A percentile compares a stretch with the other conserved stretches of the same genome.
Evolutionary conservation across 2,113 vertebrate genomes (phyloP).

Genomic region (Neofelis nebulosa): DNA sequence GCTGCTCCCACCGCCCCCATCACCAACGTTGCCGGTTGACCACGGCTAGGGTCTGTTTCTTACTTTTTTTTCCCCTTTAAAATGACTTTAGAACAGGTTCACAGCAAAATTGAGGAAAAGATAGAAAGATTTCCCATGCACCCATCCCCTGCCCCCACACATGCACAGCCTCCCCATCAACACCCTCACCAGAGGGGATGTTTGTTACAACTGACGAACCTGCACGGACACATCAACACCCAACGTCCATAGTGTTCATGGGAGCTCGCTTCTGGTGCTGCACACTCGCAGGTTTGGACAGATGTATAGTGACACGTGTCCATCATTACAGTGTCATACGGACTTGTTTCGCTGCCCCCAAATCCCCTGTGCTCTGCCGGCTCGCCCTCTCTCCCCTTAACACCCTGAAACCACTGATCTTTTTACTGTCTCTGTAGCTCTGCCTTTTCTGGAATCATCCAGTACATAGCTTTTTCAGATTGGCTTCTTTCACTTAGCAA

Average conservation of each 20-base stretch:
- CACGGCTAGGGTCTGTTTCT: neutral
- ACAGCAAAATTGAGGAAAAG: neutral
- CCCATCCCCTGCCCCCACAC: too few species aligned
- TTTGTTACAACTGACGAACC: neutral
- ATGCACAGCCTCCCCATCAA: neutral
- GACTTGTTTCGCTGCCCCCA: neutral
- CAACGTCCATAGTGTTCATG: neutral
- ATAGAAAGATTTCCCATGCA: neutral
- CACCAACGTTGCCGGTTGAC: rapidly evolving
- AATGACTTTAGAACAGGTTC: neutral
- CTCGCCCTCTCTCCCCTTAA: neutral
- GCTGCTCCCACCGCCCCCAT: too few species aligned
- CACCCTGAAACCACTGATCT: neutral
- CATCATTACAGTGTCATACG: neutral
- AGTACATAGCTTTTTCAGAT: neutral
- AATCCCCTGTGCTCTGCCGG: neutral
- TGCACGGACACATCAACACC: neutral
- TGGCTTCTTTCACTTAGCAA: neutral
- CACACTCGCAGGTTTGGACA: neutral
- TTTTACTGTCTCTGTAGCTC: neutral
- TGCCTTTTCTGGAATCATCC: neutral
- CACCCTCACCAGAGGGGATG: neutral
- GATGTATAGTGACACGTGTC: neutral
- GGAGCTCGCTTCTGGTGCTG: neutral
- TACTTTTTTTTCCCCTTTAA: neutral